Evolutionary conservation across 2,797 vertebrate genomes (phyloP).

Genomic region (Gobio occitaniae): DNA sequence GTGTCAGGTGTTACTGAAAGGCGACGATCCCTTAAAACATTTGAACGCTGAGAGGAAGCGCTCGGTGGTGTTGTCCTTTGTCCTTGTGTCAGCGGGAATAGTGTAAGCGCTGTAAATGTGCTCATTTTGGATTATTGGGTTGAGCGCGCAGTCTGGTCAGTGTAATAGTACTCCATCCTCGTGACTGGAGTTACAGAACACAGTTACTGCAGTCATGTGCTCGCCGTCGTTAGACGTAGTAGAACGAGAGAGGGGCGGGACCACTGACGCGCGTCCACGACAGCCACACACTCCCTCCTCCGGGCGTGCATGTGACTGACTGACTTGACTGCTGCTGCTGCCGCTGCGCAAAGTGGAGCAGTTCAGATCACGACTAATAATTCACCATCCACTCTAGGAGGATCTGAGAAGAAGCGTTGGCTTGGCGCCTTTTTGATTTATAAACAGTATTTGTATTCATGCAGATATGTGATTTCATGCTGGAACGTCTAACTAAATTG

Average conservation of each 20-base stretch:
- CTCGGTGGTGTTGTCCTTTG: constrained; percentile 5
- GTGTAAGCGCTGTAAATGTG: background rate
- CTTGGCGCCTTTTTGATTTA: background rate
- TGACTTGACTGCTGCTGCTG: constrained; percentile 32
- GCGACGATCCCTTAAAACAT: background rate
- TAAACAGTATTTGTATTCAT: background rate
- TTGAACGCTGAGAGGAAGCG: background rate
- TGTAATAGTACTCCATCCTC: constrained; percentile 84
- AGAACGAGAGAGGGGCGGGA: constrained; percentile 73
- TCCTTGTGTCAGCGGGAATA: constrained; percentile 13
- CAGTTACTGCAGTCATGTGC: constrained; percentile 88
- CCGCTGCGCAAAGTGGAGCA: constrained; percentile 57
- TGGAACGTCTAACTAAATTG: background rate
- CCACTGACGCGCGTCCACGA: constrained; percentile 69
- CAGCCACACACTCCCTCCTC: constrained; percentile 52
- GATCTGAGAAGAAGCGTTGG: constrained; percentile 23
- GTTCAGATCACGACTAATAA: constrained; percentile 60
- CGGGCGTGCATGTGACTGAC: constrained; percentile 53
- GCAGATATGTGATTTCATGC: background rate
- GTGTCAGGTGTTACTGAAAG: constrained; percentile 5
- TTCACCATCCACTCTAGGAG: constrained; percentile 36
- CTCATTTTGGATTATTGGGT: constrained; percentile 26
- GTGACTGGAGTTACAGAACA: constrained; percentile 80
- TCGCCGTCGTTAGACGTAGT: constrained; percentile 75
- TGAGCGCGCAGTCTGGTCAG: constrained; percentile 63